Conservation (phyloP, 2,113 vertebrate species). For the Fregata magnificens region DNA sequence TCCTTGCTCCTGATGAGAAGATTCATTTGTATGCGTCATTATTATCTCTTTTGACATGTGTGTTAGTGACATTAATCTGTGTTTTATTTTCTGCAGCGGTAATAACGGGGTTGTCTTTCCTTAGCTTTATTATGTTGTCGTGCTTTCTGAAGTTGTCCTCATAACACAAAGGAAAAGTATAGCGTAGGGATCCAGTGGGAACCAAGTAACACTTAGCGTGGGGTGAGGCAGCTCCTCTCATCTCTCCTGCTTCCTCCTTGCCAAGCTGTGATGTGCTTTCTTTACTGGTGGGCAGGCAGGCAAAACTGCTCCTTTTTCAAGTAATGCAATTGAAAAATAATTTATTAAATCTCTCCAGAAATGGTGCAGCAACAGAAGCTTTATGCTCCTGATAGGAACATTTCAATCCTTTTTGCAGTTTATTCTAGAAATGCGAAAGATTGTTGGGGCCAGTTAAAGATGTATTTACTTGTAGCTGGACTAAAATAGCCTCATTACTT, state of each 20-base stretch:
- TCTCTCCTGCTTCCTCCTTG: slow-evolving; percentile 17
- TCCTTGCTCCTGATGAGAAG: slow-evolving; percentile 69
- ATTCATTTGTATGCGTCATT: slow-evolving; percentile 73
- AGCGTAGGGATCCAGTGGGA: slow-evolving; percentile 36
- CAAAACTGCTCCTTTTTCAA: background rate
- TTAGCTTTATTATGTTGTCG: slow-evolving; percentile 72
- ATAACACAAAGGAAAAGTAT: slow-evolving; percentile 60
- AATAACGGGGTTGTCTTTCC: slow-evolving; percentile 74
- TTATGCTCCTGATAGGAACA: background rate
- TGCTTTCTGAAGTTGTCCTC: slow-evolving; percentile 54
- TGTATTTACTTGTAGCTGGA: background rate
- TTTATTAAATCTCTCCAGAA: slow-evolving; percentile 5
- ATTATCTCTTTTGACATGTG: slow-evolving; percentile 72
- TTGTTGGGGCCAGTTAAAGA: background rate
- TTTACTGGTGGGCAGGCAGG: background rate
- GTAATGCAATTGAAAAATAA: background rate
- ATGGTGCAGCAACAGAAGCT: background rate
- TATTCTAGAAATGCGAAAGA: background rate
- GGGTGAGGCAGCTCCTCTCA: slow-evolving; percentile 32
- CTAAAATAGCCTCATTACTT: slow-evolving; percentile 48
- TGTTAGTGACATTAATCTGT: slow-evolving; percentile 74
- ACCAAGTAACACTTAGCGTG: slow-evolving; percentile 28
- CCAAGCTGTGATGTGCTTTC: slow-evolving; percentile 10
- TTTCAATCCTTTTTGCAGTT: background rate
- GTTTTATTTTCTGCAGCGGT: slow-evolving; percentile 74